These are phyloP conservation scores for Amblyteles armatorius DNA, from an alignment of 2,888 invertebrate species.

Conservation along the genomic window DNA sequence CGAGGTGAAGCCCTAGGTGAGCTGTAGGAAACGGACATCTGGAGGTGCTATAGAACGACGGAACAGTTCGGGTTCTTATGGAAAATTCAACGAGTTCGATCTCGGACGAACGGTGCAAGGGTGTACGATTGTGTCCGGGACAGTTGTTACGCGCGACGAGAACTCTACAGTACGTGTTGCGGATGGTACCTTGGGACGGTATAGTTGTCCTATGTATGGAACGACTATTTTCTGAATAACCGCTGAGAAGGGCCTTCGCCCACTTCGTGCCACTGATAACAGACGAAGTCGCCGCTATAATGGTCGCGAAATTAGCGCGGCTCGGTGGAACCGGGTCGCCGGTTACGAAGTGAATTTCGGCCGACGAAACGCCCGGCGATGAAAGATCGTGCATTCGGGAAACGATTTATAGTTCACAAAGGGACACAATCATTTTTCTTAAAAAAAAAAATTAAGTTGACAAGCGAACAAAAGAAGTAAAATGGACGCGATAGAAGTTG, in stretches of 20 bases:
- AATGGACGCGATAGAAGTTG: background rate
- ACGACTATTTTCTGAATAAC: conserved; percentile 6
- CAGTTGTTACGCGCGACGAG: conserved; percentile 12
- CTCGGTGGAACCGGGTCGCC: conserved; percentile 25
- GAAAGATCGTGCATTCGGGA: background rate
- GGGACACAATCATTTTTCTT: background rate
- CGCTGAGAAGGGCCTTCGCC: conserved; percentile 35
- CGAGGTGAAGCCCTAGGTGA: conserved; percentile 63
- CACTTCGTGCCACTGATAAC: conserved; percentile 22
- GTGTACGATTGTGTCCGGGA: conserved; percentile 53
- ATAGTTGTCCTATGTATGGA: conserved; percentile 21
- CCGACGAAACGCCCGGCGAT: no score
- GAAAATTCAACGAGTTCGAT: conserved; percentile 84
- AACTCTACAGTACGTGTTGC: conserved; percentile 14
- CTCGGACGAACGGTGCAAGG: conserved; percentile 62
- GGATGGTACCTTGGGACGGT: conserved; percentile 22
- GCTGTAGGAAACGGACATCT: conserved; percentile 80
- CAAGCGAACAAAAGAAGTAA: background rate
- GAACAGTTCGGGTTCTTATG: conserved; percentile 78
- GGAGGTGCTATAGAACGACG: conserved; percentile 77
- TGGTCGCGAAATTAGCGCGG: conserved; percentile 40
- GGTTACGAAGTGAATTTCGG: conserved; percentile 14
- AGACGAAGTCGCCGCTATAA: conserved; percentile 6
- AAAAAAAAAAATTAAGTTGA: background rate
- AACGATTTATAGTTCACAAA: background rate